Base-by-base conservation (phyloP, 2,888 invertebrate genomes). In the Pteria penguin region DNA sequence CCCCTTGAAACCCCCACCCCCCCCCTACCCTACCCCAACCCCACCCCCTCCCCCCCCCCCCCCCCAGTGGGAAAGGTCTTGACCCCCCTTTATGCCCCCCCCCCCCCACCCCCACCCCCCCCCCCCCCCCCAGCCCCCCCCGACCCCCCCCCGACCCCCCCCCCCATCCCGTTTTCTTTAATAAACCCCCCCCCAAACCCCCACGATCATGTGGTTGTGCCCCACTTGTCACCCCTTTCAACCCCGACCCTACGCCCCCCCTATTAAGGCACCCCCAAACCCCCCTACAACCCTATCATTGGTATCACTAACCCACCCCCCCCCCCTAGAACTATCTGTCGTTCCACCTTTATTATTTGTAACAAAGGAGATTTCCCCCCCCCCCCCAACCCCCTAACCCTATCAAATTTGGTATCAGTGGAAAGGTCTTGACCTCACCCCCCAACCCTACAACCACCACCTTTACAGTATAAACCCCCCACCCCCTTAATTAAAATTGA, bases 1-100 rank as follows among this genome's bases (percentile, higher is more conserved):
- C 27, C n/a, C 29, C 32, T 65, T 61, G 52, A 24, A 31, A 52
- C 71, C 60, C 67, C 26, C 33, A 27, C 67, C 58, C 26, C 54
- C 22, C 60, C 60, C 31, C 31, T 2, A 36, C 29, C 31, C 62
- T 36, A 3, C 45, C 36, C 4, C 22, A n/a, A n/a, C 22, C 29
- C 62, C 3, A 33, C 5, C 18, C 33, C 8, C 26, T 1, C 33
- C 33, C 57, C 26, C 26, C 45, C 24, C 26, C 18, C 33, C 33
- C 45, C 33, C 45, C 27, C 33, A 3, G 31, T n/a, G 18, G 26
- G 32, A 27, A 8, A 11, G 18, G 45, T 22, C 62, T 2, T 36
- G 18, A 18, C 29, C 45, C 26, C 62, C 57, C 8, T 33, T 52
- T 18, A 4, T 24, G 5, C 52, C 71, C 22, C 36, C 33, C 3